These are phyloP conservation scores for Bos javanicus DNA, from an alignment of 2,113 vertebrate species.

Conservation along the genomic window DNA sequence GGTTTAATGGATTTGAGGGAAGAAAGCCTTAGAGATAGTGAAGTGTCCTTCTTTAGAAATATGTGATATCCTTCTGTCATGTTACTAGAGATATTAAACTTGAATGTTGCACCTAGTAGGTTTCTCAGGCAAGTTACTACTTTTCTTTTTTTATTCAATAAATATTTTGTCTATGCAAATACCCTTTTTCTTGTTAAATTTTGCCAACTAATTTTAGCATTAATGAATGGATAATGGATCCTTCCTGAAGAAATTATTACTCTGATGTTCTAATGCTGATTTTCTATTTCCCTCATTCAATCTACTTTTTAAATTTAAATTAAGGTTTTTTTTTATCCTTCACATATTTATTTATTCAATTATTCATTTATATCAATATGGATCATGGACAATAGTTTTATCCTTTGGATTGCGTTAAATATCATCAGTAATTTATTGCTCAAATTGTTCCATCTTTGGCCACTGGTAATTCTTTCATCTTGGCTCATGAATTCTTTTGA, in stretches of 20 bases:
- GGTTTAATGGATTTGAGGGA: neutral
- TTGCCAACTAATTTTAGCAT: neutral
- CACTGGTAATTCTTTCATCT: neutral
- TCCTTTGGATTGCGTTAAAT: neutral
- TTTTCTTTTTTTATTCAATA: neutral
- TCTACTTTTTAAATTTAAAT: neutral
- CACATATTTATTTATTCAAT: neutral
- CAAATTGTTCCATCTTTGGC: neutral
- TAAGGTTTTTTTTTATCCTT: neutral
- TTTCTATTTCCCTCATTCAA: neutral
- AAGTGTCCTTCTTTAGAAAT: neutral
- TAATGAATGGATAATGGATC: neutral
- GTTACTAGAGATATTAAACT: neutral
- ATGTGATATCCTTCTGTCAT: neutral
- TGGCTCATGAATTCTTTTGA: neutral
- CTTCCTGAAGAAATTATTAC: neutral
- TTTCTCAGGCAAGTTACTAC: neutral
- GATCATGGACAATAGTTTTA: neutral
- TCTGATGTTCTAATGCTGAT: neutral
- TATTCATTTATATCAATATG: neutral
- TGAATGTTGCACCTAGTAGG: neutral
- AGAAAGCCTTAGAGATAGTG: neutral
- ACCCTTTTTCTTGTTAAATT: neutral
- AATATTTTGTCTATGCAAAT: neutral
- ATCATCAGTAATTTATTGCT: neutral